phyloP scores from a whole-genome alignment of 2,888 invertebrate species.

The Eubasilissa splendida region DNA sequence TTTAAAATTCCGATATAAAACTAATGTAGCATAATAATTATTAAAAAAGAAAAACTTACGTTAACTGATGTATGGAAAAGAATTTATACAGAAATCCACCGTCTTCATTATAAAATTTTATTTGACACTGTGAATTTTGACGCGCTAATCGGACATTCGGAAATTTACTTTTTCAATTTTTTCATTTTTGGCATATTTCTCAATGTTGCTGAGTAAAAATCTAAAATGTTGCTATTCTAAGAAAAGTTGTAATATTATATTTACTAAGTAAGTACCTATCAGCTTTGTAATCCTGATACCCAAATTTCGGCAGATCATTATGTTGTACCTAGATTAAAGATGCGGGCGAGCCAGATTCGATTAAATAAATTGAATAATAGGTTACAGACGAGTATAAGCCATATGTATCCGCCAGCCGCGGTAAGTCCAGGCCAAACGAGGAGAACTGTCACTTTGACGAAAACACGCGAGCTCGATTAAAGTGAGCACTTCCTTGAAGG shows the following conservation, averaged over 20 bases:
- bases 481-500: too few species aligned
- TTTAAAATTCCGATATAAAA: conserved; percentile 25
- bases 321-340: too few species aligned
- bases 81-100: conserved; percentile 6
- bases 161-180: conserved; percentile 39
- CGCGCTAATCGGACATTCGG: conserved; percentile 20
- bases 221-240: neutral
- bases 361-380: too few species aligned
- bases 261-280: neutral
- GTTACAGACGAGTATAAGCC: too few species aligned
- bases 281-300: too few species aligned
- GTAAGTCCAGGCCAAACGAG: too few species aligned
- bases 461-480: too few species aligned
- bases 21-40: conserved; percentile 2
- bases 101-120: conserved; percentile 40
- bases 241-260: neutral
- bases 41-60: conserved; percentile 19
- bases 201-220: conserved; percentile 42
- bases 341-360: too few species aligned
- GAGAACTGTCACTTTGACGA: too few species aligned
- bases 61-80: conserved; percentile 15
- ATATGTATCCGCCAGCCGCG: too few species aligned
- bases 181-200: conserved; percentile 50
- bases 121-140: conserved; percentile 43
- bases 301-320: too few species aligned